A percentile compares a stretch with the other conserved stretches of the same genome.
phyloP scores from a whole-genome alignment of 2,797 vertebrate species.

The Tauraco hartlaubi region DNA sequence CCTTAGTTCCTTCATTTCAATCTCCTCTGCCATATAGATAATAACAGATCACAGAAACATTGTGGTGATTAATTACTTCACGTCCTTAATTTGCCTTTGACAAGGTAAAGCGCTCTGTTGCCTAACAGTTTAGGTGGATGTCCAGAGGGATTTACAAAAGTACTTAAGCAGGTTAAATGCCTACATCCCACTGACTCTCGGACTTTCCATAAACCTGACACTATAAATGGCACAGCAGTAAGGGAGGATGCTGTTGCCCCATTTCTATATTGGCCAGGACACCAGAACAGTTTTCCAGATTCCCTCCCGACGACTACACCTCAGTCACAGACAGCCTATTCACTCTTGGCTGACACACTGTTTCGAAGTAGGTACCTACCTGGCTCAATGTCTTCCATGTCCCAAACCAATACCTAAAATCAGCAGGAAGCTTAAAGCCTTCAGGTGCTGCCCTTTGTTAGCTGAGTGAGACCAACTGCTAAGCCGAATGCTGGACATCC shows the following conservation, averaged over 20 bases:
- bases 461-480: not conserved
- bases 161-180: slow-evolving; percentile 57
- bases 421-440: not conserved
- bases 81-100: slow-evolving; percentile 40
- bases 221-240: not conserved
- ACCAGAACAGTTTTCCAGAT: not conserved
- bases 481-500: not conserved
- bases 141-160: slow-evolving; percentile 59
- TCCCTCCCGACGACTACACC: not conserved
- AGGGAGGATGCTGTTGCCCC: not conserved
- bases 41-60: not conserved
- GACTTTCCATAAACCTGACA: slow-evolving; percentile 1
- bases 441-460: not conserved
- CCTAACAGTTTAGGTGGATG: slow-evolving; percentile 25
- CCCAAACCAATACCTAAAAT: not conserved
- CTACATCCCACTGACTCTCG: not conserved
- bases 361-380: not conserved
- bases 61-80: not conserved
- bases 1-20: not conserved
- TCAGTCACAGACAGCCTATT: not conserved
- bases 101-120: slow-evolving; percentile 29
- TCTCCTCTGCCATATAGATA: not conserved
- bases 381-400: not conserved
- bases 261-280: not conserved
- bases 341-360: not conserved